A percentile compares a stretch with the other conserved stretches of the same genome.
These are phyloP conservation scores for Oostethus manadensis DNA, from an alignment of 2,113 vertebrate species.

Conservation along the genomic window DNA sequence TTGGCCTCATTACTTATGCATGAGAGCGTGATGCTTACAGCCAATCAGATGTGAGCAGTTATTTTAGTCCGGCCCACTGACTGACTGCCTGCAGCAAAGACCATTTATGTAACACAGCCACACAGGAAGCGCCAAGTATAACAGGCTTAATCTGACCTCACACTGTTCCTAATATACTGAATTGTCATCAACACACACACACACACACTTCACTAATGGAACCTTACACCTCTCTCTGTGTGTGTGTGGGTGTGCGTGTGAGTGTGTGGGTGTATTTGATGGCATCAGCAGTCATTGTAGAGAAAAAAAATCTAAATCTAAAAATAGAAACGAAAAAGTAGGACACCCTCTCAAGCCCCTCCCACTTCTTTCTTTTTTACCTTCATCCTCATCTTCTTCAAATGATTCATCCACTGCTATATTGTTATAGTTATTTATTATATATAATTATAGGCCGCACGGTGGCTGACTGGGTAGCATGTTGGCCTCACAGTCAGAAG, in stretches of 20 bases:
- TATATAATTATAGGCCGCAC: no score
- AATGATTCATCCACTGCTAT: background rate
- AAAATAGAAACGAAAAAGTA: slow-evolving; percentile 45
- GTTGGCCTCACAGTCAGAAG: no score
- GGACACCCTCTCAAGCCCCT: slow-evolving; percentile 13
- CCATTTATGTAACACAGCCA: background rate
- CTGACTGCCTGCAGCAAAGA: slow-evolving; percentile 17
- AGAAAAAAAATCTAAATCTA: slow-evolving; percentile 19
- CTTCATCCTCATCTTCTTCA: background rate
- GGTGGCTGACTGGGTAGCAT: no score
- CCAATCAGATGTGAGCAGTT: slow-evolving; percentile 31
- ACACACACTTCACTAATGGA: background rate
- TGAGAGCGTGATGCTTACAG: background rate
- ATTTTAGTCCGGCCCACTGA: slow-evolving; percentile 57
- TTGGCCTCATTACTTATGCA: slow-evolving; percentile 25
- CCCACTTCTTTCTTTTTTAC: background rate
- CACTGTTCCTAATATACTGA: no score
- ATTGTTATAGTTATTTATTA: background rate
- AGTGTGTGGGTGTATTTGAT: slow-evolving; percentile 5
- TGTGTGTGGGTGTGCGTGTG: slow-evolving; percentile 10
- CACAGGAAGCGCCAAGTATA: background rate
- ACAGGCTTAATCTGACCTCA: background rate
- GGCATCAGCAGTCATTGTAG: slow-evolving; percentile 4
- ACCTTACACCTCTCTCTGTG: slow-evolving; percentile 3
- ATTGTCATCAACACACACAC: background rate